A percentile compares a stretch with the other conserved stretches of the same genome.
Conservation (phyloP, 2,888 invertebrate genomes). For the Drosophila paranaensis region DNA sequence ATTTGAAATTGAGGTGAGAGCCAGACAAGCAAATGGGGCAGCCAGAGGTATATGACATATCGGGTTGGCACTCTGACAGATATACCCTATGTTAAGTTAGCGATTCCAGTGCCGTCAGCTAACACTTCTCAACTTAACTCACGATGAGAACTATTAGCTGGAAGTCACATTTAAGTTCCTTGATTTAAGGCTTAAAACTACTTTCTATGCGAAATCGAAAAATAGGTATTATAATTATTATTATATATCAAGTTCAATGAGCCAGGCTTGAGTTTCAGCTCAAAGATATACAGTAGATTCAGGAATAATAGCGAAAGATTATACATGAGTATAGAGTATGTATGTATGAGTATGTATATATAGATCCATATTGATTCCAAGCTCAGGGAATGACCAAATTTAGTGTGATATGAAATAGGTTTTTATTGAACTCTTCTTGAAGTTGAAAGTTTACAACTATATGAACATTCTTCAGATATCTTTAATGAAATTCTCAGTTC, state of each 20-base stretch:
- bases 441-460: not conserved
- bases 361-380: too few species aligned
- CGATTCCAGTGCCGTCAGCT: not conserved
- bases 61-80: constrained; percentile 16
- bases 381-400: not conserved
- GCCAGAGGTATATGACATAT: constrained; percentile 21
- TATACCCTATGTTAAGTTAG: constrained; percentile 6
- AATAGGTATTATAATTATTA: too few species aligned
- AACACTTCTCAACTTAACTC: not conserved
- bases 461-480: not conserved
- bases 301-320: too few species aligned
- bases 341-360: too few species aligned
- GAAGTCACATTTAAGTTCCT: too few species aligned
- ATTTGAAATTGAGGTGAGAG: constrained; percentile 71
- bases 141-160: not conserved
- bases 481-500: not conserved
- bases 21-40: constrained; percentile 11
- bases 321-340: too few species aligned
- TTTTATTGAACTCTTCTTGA: not conserved
- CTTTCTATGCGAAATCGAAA: not conserved
- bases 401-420: not conserved
- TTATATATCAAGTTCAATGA: not conserved
- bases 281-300: not conserved
- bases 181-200: not conserved
- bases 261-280: too few species aligned